These are phyloP conservation scores for Zosterops borbonicus DNA, from an alignment of 2,113 vertebrate species.

Conservation along the genomic window DNA sequence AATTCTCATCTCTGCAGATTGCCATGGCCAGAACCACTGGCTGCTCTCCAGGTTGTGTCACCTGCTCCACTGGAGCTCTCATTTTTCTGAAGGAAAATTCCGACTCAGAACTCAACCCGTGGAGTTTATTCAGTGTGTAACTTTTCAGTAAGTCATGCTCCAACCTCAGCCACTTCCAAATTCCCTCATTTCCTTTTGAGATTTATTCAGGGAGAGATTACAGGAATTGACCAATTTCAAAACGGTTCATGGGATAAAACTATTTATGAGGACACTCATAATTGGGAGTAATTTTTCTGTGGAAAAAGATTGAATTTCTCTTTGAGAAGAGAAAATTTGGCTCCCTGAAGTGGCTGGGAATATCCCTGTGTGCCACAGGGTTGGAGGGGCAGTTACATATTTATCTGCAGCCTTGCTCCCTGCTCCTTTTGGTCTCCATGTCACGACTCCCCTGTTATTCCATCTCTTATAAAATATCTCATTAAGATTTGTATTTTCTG, in stretches of 20 bases:
- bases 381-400: background rate
- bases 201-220: background rate
- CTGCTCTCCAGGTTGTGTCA: slow-evolving; percentile 16
- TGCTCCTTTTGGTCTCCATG: background rate
- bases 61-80: slow-evolving; percentile 8
- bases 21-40: background rate
- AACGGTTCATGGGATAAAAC: background rate
- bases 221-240: background rate
- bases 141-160: background rate
- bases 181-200: background rate
- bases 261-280: background rate
- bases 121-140: background rate
- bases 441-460: background rate
- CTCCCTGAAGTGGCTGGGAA: background rate
- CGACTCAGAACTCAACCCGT: background rate
- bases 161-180: background rate
- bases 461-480: background rate
- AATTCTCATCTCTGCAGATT: slow-evolving; percentile 34
- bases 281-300: background rate
- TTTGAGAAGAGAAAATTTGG: background rate
- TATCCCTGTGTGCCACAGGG: background rate
- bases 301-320: background rate
- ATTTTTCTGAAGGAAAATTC: background rate
- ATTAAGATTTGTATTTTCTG: background rate
- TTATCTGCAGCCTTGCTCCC: background rate